Base-by-base conservation (phyloP, 2,888 invertebrate species). In the Esperia sulphurella region DNA sequence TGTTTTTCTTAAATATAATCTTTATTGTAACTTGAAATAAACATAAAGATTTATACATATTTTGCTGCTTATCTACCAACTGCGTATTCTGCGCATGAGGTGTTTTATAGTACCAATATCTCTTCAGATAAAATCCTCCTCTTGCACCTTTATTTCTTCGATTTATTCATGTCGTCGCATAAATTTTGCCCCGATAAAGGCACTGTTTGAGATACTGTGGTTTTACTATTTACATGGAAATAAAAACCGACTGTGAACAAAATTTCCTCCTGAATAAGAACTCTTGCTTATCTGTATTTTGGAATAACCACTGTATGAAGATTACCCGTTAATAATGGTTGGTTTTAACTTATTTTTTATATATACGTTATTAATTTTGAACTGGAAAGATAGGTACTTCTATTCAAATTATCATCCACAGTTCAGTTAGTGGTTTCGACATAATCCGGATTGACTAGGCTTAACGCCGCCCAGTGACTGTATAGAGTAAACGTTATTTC, bases 81-180 rank as follows among this genome's bases (percentile, higher is more conserved):
- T 52, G 55, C 67, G 63, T 60, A 68, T 66, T 68, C 64, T 57
- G 66, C 69, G 62, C 65, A 71, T 68, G 63, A 68, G 67, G 71
- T 83, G 71, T 73, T 83, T 86, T 82, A 86, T 81, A 79, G 74
- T 63, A 63, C 65, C 80, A 74, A 84, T 83, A 83, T 79, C 75
- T 83, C 70, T 68, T 56, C 54, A 80, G 84, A 84, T 83, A 85
- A 84, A 79, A n/a, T n/a, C n/a, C 76, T 72, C 67, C 72, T 68
- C 70, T 63, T 63, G 58, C 65, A 77, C 76, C 77, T 76, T 77
- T 79, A 83, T 79, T 50, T 80, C 76, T 81, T 76, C 79, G 80
- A 84, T 84, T 83, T 85, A 84, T 87, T 88, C 85, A 78, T 84
- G 83, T 75, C 76, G 56, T 69, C 70, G 79, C 82, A 83, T 85